phyloP scores from a whole-genome alignment of 2,113 vertebrate species.

The Sarotherodon lohbergeri region DNA sequence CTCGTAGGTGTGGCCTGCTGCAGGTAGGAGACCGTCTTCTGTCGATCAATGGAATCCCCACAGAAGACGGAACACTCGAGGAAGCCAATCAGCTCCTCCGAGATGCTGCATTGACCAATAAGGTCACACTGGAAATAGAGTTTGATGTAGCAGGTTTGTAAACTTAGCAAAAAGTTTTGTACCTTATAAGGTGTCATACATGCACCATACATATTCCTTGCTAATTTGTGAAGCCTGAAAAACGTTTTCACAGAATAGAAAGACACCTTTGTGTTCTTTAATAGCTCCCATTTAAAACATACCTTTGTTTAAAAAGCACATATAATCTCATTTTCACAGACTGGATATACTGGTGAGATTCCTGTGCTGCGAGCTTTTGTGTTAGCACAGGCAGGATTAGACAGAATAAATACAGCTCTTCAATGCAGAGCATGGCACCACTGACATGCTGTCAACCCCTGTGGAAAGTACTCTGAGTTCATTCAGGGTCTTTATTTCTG shows the following conservation, averaged over 20 bases:
- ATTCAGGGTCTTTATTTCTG: neutral
- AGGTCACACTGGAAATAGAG: conserved; percentile 88
- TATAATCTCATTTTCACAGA: neutral
- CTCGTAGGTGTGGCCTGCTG: conserved; percentile 86
- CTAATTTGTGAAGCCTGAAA: neutral
- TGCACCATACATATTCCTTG: neutral
- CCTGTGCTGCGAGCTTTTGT: neutral
- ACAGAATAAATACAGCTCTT: neutral
- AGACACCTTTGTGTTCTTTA: neutral
- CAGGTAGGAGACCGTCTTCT: conserved; percentile 94
- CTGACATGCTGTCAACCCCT: neutral
- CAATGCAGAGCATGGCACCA: neutral
- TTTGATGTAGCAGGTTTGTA: conserved; percentile 91
- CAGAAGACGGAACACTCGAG: conserved; percentile 92
- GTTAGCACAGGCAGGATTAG: neutral
- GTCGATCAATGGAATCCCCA: conserved; percentile 90
- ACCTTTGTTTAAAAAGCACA: neutral
- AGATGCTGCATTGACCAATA: conserved; percentile 87
- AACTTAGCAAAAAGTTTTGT: neutral
- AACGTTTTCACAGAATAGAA: neutral
- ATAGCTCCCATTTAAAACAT: neutral
- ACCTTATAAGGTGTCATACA: neutral
- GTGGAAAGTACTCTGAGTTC: neutral
- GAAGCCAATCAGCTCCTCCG: conserved; percentile 95
- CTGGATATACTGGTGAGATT: neutral